Evolutionary conservation across 2,797 vertebrate species (phyloP).

Genomic region (Scleropages formosus): DNA sequence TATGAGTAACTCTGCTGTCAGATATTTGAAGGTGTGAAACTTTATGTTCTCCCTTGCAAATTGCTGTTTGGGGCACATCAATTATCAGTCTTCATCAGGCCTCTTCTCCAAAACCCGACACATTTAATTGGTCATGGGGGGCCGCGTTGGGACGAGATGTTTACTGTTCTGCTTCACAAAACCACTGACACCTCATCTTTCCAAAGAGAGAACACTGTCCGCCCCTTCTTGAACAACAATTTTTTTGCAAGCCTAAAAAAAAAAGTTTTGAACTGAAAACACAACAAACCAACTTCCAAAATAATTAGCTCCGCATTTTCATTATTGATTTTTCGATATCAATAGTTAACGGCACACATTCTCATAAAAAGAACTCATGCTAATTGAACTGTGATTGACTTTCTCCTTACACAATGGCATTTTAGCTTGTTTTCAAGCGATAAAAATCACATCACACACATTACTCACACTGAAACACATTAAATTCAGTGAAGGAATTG

Average conservation of each 20-base stretch:
- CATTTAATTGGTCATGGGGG: conserved; percentile 68
- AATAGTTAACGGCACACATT: not conserved
- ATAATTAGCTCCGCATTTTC: not conserved
- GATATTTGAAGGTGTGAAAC: not conserved
- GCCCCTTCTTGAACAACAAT: conserved; percentile 43
- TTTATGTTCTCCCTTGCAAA: conserved; percentile 2
- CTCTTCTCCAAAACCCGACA: conserved; percentile 51
- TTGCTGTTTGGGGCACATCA: conserved; percentile 7
- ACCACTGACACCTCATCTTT: conserved; percentile 47
- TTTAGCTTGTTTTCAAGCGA: not conserved
- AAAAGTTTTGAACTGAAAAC: not conserved
- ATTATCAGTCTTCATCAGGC: conserved; percentile 34
- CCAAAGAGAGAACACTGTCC: conserved; percentile 47
- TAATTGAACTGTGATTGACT: not conserved
- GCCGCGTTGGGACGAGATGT: conserved; percentile 54
- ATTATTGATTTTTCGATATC: not conserved
- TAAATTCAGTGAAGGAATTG: no score
- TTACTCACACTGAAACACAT: no score
- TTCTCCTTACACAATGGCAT: not conserved
- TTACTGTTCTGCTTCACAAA: conserved; percentile 58
- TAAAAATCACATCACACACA: no score
- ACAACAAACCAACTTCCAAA: not conserved
- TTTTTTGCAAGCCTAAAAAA: conserved; percentile 20
- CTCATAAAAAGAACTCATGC: no score
- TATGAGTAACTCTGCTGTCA: conserved; percentile 5